Evolutionary conservation across 2,888 invertebrate genomes (phyloP), one percentile per base, ranked within the genome.

Genomic region (Perdita meconis): DNA sequence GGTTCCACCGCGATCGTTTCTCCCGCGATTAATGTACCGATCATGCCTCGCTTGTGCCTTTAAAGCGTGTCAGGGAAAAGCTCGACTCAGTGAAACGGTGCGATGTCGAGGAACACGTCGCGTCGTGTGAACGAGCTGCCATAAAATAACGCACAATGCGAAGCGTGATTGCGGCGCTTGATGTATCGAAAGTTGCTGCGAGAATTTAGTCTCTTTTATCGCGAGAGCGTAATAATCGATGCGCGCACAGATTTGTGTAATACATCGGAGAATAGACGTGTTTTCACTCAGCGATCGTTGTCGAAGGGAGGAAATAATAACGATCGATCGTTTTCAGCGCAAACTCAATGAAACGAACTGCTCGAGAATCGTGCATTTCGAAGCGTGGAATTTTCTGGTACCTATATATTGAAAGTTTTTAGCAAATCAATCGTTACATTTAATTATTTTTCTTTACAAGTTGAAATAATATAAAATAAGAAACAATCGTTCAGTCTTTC

Each of bases 91-190:
- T 30, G 38, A 26, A 16, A 12, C 16, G 19, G 50, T 22, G n/a
- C 8, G 69, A 34, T 24, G 16, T 19, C 22, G 47, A 47, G 47
- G 47, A 47, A 24, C 63, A 56, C 55, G 73, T 63, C 61, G 40
- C 56, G 12, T 63, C 61, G 40, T 50, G 12, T 10, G 30, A 40
- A 70, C 71, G 72, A 50, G 73, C 34, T 50, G 34, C 72, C 61
- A 57, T 74, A 40, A 74, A 74, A 72, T 74, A 51, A 74, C 72
- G 56, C 42, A 74, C 73, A 63, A 72, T 72, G 36, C 56, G 50
- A 26, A 19, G 63, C 56, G 71, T 71, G 73, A 73, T 74, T 74
- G 73, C 63, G 34, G 22, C 51, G 42, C 42, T 63, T 56, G 36
- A 16, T 30, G 72, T 73, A 74, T 63, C 73, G 72, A 63, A 36